A percentile compares a stretch with the other conserved stretches of the same genome.
phyloP scores from a whole-genome alignment of 2,113 vertebrate genomes.

The Caretta caretta region DNA sequence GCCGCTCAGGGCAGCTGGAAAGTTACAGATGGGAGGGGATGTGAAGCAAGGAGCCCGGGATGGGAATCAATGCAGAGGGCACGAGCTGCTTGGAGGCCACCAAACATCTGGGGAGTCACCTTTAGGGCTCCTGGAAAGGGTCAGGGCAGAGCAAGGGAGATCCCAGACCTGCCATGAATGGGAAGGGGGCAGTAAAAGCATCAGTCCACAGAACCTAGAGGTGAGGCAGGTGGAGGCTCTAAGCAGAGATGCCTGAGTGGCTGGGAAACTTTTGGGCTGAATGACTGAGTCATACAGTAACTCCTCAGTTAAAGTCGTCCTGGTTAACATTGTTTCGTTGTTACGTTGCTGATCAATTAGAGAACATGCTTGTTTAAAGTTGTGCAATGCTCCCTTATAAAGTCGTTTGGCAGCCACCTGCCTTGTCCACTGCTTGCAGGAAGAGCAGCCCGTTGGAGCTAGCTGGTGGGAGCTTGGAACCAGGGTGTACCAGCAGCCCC shows the following conservation, averaged over 20 bases:
- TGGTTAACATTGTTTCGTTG: too few relatives aligned
- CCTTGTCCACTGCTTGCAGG: too few relatives aligned
- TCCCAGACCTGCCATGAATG: background rate
- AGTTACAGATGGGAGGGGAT: background rate
- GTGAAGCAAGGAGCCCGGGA: background rate
- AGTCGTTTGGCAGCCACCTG: too few relatives aligned
- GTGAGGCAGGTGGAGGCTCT: background rate
- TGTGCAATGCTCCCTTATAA: too few relatives aligned
- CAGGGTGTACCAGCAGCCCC: too few relatives aligned
- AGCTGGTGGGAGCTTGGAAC: too few relatives aligned
- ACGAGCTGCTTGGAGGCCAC: background rate
- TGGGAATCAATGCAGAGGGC: background rate
- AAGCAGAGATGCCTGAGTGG: background rate
- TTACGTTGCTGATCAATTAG: too few relatives aligned
- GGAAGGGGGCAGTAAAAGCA: background rate
- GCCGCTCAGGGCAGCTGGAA: background rate
- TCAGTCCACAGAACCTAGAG: background rate
- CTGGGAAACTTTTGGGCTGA: background rate
- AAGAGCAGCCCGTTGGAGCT: too few relatives aligned
- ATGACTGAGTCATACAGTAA: background rate
- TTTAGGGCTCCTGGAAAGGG: background rate
- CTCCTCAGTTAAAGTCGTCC: too few relatives aligned
- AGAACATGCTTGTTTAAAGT: too few relatives aligned
- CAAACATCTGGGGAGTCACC: background rate
- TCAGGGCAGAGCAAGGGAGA: background rate